Conservation (phyloP, 2,888 invertebrate genomes). For the Habroteleia sp. region DNA sequence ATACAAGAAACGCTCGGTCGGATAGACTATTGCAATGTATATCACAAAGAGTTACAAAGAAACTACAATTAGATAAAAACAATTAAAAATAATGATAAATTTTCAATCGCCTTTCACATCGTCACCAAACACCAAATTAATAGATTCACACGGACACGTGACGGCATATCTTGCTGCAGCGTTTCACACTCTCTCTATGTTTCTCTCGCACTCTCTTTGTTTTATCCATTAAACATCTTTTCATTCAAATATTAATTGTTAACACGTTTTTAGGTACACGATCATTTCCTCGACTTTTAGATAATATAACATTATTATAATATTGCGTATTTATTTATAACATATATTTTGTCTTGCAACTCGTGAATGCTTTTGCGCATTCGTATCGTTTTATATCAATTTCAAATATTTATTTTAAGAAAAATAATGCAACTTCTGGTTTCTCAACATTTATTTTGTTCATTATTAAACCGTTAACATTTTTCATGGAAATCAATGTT, state of each 20-base stretch:
- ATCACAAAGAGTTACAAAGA: slow-evolving; percentile 81
- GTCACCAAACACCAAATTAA: slow-evolving; percentile 76
- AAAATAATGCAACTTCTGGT: too few species aligned
- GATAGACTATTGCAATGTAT: slow-evolving; percentile 81
- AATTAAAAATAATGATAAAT: slow-evolving; percentile 77
- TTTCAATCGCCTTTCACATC: slow-evolving; percentile 69
- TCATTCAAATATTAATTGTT: too few species aligned
- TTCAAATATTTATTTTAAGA: too few species aligned
- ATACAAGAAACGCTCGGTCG: slow-evolving; percentile 78
- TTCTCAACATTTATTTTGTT: too few species aligned
- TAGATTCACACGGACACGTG: slow-evolving; percentile 69
- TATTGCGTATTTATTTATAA: slow-evolving; percentile 70
- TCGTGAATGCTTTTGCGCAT: slow-evolving; percentile 3
- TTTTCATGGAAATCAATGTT: too few species aligned
- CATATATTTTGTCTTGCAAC: slow-evolving; percentile 64
- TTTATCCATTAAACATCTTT: slow-evolving; percentile 60
- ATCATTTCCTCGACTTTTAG: slow-evolving; percentile 63
- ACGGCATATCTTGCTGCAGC: slow-evolving; percentile 29
- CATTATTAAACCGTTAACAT: too few species aligned
- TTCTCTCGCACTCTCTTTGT: slow-evolving; percentile 49
- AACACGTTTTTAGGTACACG: slow-evolving; percentile 66
- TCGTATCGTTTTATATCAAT: background rate
- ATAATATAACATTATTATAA: slow-evolving; percentile 71
- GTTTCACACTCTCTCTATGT: slow-evolving; percentile 44
- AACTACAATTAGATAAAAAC: slow-evolving; percentile 81